Conservation (phyloP, 2,888 invertebrate species). For the Euspilapteryx auroguttella region DNA sequence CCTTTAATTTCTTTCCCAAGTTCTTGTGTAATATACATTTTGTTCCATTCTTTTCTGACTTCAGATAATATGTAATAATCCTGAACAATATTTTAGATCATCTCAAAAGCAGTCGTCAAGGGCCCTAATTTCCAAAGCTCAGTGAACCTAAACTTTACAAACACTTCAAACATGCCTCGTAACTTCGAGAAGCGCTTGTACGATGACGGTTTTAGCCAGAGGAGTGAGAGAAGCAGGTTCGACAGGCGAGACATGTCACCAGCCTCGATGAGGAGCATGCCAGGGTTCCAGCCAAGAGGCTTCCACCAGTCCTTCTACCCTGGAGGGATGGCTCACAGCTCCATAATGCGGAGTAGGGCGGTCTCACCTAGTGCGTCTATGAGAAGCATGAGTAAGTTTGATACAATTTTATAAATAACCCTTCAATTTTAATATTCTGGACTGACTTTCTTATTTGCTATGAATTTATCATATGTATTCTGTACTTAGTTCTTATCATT, state of each 20-base stretch:
- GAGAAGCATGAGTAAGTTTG: conserved; percentile 24
- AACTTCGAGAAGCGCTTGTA: no score
- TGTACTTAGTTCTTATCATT: no score
- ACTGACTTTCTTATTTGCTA: no score
- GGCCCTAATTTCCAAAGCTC: conserved; percentile 21
- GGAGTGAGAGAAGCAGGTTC: conserved; percentile 11
- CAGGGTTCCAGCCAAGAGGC: conserved; percentile 16
- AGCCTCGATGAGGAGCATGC: conserved; percentile 21
- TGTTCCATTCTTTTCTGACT: no score
- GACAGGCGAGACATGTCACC: conserved; percentile 26
- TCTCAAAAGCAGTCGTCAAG: conserved; percentile 18
- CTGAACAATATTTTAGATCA: no score
- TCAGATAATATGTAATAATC: no score
- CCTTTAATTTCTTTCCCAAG: conserved; percentile 16
- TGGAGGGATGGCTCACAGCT: conserved; percentile 14
- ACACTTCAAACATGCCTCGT: no score
- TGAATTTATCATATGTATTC: not conserved
- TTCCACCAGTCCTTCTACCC: conserved; percentile 15
- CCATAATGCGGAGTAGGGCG: not conserved
- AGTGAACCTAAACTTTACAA: conserved; percentile 4
- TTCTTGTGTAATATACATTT: no score
- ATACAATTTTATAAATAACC: conserved; percentile 3
- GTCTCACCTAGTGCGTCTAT: conserved; percentile 25
- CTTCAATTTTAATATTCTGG: no score
- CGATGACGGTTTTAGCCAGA: not conserved